These are phyloP conservation scores for Pempheris klunzingeri DNA, from an alignment of 2,797 vertebrate genomes.

Conservation along the genomic window DNA sequence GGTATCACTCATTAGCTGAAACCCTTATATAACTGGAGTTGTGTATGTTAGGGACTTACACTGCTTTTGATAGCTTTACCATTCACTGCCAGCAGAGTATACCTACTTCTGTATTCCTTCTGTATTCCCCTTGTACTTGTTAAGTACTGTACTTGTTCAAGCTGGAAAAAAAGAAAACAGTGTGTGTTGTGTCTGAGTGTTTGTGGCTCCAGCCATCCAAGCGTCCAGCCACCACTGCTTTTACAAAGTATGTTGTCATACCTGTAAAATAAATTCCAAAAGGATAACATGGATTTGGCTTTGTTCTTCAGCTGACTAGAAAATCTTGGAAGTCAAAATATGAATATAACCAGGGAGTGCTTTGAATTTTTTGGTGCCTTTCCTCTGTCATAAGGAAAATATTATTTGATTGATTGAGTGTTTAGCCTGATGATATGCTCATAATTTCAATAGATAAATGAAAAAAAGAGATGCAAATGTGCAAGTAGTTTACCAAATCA, in stretches of 20 bases:
- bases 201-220: background rate
- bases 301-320: background rate
- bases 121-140: constrained; percentile 4
- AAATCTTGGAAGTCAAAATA: background rate
- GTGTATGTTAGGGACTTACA: constrained; percentile 9
- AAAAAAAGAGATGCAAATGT: constrained; percentile 15
- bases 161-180: background rate
- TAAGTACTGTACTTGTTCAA: too few relatives aligned
- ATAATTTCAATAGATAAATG: background rate
- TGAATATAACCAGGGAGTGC: background rate
- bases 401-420: too few relatives aligned
- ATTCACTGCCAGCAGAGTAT: constrained; percentile 33
- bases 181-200: background rate
- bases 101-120: too few relatives aligned
- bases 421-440: background rate
- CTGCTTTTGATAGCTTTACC: constrained; percentile 33
- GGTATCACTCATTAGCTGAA: constrained; percentile 15
- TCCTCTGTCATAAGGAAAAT: background rate
- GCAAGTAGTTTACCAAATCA: background rate
- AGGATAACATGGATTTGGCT: constrained; percentile 3
- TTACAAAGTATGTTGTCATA: constrained; percentile 3
- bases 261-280: background rate
- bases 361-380: background rate
- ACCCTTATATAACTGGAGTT: constrained; percentile 13
- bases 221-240: background rate